Base-by-base conservation (phyloP, 2,888 invertebrate genomes). In the Luperina nickerlii region DNA sequence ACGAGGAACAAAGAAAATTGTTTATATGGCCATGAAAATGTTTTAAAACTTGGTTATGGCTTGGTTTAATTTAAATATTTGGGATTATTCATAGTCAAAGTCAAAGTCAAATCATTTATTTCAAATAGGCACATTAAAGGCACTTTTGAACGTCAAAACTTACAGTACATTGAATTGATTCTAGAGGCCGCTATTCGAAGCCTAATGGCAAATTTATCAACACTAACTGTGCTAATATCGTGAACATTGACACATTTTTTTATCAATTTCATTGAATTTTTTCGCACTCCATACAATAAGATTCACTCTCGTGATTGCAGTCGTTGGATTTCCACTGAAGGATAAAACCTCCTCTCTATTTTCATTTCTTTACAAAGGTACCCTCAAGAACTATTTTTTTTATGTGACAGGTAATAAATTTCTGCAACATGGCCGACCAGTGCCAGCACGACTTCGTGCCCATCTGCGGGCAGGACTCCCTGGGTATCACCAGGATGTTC, bases 361-460 rank as follows among this genome's bases (percentile, higher is more conserved):
- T 15, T 9, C 3, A 13, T 48, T 48, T 48, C 27, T 63, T 32
- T 8, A 13, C 8, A 7, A 38, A 38, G 32, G 32, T 32, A 32
- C 32, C 32, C 32, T 32, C 32, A 38, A 42, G 42, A 42, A 42
- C 42, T 42, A 9, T 42, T 42, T 9, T 42, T 42, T 42, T 42
- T 42, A 42, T 65, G 3, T 62, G 20, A 6, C 82, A 96, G 96
- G 95, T 96, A 48, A 94, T 96, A 79, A 96, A 96, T 89, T 97
- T 94, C 89, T 96, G 96, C 91, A 95, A 95, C 88, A 95, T 96
- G 95, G 92, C 96, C 0, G 96, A 96, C 24, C 93, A 96, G 79
- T 97, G 96, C 83, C 94, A 95, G 82, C 96, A 97, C 76, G 96
- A 96, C 82, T 96, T 96, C 84, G 95, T 97, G 11, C 92, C 94